Evolutionary conservation across 2,797 vertebrate genomes (phyloP).

Genomic region (Selene dorsalis): DNA sequence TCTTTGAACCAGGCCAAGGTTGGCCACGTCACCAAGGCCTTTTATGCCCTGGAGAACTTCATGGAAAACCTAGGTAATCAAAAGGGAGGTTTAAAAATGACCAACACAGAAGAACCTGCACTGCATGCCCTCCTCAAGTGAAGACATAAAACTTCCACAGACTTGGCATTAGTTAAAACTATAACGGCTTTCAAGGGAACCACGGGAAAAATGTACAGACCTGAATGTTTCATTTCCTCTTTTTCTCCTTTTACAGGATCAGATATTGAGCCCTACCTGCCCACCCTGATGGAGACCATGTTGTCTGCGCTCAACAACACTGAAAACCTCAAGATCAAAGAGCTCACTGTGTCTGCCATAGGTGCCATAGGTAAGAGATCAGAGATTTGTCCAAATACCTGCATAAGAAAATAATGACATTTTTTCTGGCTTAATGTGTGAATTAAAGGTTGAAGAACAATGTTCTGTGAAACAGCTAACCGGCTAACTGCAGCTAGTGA

Average conservation of each 20-base stretch:
- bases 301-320: conserved; percentile 84
- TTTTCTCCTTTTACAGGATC: conserved; percentile 74
- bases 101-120: neutral
- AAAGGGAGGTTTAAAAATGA: neutral
- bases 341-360: conserved; percentile 89
- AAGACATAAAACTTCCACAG: neutral
- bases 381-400: neutral
- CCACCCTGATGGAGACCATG: conserved; percentile 91
- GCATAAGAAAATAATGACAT: neutral
- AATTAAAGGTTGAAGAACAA: neutral
- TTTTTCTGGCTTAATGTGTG: neutral
- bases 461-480: too few species aligned
- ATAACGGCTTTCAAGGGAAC: neutral
- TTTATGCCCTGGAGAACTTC: conserved; percentile 94
- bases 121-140: neutral
- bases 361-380: conserved; percentile 88
- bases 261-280: conserved; percentile 89
- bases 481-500: too few species aligned
- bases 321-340: conserved; percentile 86
- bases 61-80: conserved; percentile 91
- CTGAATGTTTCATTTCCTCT: neutral
- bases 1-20: conserved; percentile 84
- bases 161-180: neutral
- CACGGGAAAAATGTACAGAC: neutral
- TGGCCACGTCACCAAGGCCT: conserved; percentile 90